Base-by-base conservation (phyloP, 2,797 vertebrate genomes). In the Sebastes nivosus region DNA sequence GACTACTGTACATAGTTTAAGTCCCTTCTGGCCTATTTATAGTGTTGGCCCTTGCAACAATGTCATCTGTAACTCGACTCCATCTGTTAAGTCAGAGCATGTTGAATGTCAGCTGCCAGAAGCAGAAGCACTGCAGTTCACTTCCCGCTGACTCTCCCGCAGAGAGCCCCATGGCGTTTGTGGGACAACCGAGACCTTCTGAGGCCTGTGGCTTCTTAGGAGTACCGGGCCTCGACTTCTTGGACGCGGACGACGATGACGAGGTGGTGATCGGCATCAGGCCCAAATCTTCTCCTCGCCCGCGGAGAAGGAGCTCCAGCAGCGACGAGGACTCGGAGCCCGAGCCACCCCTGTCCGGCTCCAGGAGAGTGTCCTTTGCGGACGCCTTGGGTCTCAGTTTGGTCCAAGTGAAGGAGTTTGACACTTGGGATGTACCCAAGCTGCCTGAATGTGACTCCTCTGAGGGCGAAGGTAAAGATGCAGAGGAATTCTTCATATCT, bases 31-130 rank as follows among this genome's bases (percentile, higher is more conserved):
- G 79, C 87, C 97, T 99, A 99, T 98, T 98, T 97, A 97, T 99
- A 99, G 97, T 80, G 77, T 91, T 96, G 96, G 96, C 95, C 97
- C 95, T 94, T 80, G 95, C 95, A 95, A 96, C 97, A 98, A 97
- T 98, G 98, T 99, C 97, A 97, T 96, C 95, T 96, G 98, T 97
- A 99, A 99, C 94, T 94, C 81, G 97, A 98, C 96, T 96, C 97
- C 96, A 93, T 96, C 95, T 97, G 96, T 97, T 97, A 96, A 97
- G 94, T 95, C 95, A 92, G 92, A 91, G 92, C 88, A 94, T 96
- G 96, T 97, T 97, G 96, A 97, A 96, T 97, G 96, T 97, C 97
- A 97, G 92, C 93, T 94, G 95, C 93, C 95, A 96, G 94, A 96
- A 95, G 75, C 82, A 88, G 90, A 86, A 69, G 93, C 92, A 70